Evolutionary conservation across 1,140 invertebrate genomes (phyloP).

Genomic region (roundworm (Caenorhabditis elegans)): WBcel235 BX284603.4:6409001-6409500

Average conservation of each 20-base stretch:
- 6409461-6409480: background rate
- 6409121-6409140: no score
- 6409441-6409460: background rate
- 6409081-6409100: no score
- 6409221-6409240: slow-evolving; percentile 12
- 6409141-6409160: no score
- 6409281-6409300: background rate
- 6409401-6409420: slow-evolving; percentile 1
- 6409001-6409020: no score
- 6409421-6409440: background rate
- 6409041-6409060: no score
- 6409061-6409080: no score
- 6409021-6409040: no score
- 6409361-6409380: background rate
- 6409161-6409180: no score
- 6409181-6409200: no score
- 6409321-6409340: no score
- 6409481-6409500: background rate
- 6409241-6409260: background rate
- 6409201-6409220: background rate
- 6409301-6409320: background rate
- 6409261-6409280: background rate
- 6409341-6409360: background rate
- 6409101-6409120: no score
- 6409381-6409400: background rate